phyloP scores from a whole-genome alignment of 1,140 invertebrate species.

The Drosophila melanogaster region DNA sequence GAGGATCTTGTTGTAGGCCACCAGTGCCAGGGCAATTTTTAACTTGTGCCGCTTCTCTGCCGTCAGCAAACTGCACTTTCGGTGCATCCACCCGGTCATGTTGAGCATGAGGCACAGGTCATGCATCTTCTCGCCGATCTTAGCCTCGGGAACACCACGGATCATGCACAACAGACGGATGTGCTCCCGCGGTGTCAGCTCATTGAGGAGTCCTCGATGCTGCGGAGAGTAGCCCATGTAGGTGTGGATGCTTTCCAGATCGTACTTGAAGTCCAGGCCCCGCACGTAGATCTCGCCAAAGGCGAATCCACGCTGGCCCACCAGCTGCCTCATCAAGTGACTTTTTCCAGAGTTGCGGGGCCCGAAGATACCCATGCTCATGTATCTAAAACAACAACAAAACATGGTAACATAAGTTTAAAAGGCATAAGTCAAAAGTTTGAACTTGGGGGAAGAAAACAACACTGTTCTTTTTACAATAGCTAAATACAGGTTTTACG shows the following conservation, averaged over 20 bases:
- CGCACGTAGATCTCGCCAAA: constrained; percentile 78
- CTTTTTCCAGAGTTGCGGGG: constrained; percentile 62
- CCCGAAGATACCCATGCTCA: constrained; percentile 73
- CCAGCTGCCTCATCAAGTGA: constrained; percentile 62
- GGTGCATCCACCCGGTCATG: constrained; percentile 71
- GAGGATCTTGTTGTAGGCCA: constrained; percentile 68
- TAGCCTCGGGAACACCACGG: constrained; percentile 55
- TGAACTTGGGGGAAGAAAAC: too few relatives aligned
- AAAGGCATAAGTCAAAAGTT: neutral
- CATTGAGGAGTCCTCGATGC: constrained; percentile 40
- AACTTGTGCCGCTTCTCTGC: constrained; percentile 63
- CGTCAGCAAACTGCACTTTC: constrained; percentile 46
- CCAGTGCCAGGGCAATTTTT: constrained; percentile 63
- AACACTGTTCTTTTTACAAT: too few relatives aligned
- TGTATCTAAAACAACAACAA: constrained; percentile 41
- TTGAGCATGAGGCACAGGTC: constrained; percentile 65
- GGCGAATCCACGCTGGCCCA: constrained; percentile 66
- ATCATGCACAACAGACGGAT: constrained; percentile 73
- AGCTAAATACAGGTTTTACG: too few relatives aligned
- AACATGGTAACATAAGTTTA: neutral
- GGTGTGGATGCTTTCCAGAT: constrained; percentile 51
- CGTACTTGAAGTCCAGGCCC: constrained; percentile 69
- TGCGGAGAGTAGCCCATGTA: constrained; percentile 74
- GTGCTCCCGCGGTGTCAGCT: constrained; percentile 64
- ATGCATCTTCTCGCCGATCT: constrained; percentile 67